These are phyloP conservation scores for Rhea pennata DNA, from an alignment of 2,113 vertebrate genomes.

Conservation along the genomic window DNA sequence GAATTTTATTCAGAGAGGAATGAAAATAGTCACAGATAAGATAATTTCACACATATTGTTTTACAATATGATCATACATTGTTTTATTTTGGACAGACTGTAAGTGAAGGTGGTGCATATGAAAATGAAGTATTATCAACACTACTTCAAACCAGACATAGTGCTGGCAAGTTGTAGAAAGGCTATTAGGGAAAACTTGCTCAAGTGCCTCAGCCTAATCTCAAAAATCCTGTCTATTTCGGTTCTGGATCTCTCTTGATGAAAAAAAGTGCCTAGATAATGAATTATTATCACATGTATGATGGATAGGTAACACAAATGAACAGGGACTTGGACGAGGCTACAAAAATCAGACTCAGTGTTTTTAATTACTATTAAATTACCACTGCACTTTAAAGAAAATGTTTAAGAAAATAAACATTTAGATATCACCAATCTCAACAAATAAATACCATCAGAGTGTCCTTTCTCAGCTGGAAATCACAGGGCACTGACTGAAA, in stretches of 20 bases:
- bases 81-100: neutral
- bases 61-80: neutral
- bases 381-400: neutral
- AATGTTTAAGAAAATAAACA: neutral
- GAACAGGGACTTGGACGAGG: neutral
- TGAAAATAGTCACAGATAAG: neutral
- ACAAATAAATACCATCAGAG: neutral
- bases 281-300: neutral
- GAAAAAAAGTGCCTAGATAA: neutral
- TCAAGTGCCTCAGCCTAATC: neutral
- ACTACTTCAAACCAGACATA: neutral
- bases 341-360: neutral
- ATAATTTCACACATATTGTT: neutral
- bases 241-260: neutral
- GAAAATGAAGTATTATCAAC: neutral
- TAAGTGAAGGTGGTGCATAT: neutral
- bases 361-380: neutral
- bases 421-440: neutral
- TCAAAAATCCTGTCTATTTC: neutral
- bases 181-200: neutral
- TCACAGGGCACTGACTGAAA: neutral
- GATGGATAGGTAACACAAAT: neutral
- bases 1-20: neutral
- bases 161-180: neutral
- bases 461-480: conserved; percentile 11